phyloP scores from a whole-genome alignment of 2,113 vertebrate species.

The Malurus alboscapulatus region DNA sequence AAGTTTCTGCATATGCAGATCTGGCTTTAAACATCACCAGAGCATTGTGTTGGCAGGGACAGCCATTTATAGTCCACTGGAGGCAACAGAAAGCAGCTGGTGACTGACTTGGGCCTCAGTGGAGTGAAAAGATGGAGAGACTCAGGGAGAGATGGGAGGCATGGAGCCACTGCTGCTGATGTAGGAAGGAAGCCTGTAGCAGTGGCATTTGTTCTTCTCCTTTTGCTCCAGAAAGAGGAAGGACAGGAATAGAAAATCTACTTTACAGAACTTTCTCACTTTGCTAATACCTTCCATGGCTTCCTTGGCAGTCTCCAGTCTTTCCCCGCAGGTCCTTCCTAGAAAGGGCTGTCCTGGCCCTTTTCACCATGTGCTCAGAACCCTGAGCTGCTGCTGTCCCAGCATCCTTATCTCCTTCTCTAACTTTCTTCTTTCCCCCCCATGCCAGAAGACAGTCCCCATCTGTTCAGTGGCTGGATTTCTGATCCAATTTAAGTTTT shows the following conservation, averaged over 20 bases:
- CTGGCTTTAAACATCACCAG: not conserved
- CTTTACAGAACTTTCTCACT: not conserved
- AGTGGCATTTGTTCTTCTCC: not conserved
- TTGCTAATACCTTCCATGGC: not conserved
- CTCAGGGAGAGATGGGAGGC: not conserved
- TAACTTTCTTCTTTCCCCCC: not conserved
- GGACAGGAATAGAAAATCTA: not conserved
- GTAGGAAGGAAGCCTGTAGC: fast-evolving
- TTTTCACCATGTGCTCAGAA: not conserved
- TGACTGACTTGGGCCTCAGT: not conserved
- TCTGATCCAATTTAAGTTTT: not conserved
- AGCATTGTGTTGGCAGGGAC: not conserved
- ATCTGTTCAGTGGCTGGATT: not conserved
- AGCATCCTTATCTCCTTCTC: not conserved
- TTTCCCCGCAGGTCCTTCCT: not conserved
- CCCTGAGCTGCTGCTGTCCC: not conserved
- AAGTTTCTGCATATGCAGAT: not conserved
- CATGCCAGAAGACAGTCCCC: not conserved
- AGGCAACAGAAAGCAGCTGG: not conserved
- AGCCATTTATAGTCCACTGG: not conserved
- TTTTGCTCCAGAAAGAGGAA: not conserved
- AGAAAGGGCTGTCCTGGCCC: not conserved
- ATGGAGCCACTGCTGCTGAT: not conserved
- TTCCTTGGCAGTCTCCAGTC: not conserved
- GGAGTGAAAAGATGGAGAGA: not conserved